These are phyloP conservation scores for Drosophila murphyi DNA, from an alignment of 1,140 invertebrate species.

Conservation along the genomic window DNA sequence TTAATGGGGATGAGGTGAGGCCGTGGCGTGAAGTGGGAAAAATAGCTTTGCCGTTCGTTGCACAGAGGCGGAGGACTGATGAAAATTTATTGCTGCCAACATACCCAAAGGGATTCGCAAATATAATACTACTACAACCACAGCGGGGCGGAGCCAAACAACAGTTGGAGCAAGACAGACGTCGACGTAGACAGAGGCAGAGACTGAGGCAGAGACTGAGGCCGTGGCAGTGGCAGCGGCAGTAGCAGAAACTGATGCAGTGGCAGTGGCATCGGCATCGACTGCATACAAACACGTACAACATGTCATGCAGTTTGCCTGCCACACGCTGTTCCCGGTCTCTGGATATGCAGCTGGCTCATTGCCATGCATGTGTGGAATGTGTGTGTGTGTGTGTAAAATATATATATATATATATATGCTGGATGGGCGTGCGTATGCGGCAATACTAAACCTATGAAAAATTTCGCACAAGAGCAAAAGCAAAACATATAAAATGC, in stretches of 20 bases:
- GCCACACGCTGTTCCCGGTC: background rate
- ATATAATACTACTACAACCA: conserved; percentile 77
- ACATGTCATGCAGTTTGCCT: conserved; percentile 64
- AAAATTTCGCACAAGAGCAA: conserved; percentile 70
- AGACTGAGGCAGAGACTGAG: background rate
- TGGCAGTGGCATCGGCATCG: conserved; percentile 23
- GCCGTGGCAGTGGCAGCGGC: conserved; percentile 5
- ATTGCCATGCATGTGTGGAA: conserved; percentile 28
- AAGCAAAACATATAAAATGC: conserved; percentile 79
- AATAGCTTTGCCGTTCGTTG: conserved; percentile 62
- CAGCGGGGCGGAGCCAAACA: conserved; percentile 41
- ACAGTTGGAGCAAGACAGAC: conserved; percentile 41
- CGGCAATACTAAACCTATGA: conserved; percentile 70
- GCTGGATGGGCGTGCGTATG: conserved; percentile 21
- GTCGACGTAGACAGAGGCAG: conserved; percentile 4
- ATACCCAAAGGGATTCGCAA: conserved; percentile 81
- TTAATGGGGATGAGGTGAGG: conserved; percentile 62
- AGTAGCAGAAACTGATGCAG: conserved; percentile 6
- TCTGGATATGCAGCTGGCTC: conserved; percentile 12
- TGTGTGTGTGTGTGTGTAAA: conserved; percentile 29
- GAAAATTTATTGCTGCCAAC: conserved; percentile 80
- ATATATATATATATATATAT: background rate
- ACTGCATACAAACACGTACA: conserved; percentile 71
- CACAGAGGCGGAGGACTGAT: conserved; percentile 66
- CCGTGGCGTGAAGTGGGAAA: conserved; percentile 62